phyloP scores from a whole-genome alignment of 2,888 invertebrate genomes.

The Cosmia pyralina region DNA sequence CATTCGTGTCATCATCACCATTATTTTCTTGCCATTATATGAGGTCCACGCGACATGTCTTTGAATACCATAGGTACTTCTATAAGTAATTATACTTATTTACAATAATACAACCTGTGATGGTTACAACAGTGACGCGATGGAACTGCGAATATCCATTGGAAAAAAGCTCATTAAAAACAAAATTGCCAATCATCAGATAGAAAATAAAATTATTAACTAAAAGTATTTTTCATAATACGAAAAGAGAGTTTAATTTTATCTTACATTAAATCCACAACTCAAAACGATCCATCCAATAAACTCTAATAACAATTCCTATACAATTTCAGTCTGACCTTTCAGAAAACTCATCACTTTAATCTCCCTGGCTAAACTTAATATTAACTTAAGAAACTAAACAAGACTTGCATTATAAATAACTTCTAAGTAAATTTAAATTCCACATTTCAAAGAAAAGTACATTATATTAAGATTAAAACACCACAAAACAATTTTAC shows the following conservation, averaged over 20 bases:
- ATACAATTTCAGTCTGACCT: constrained; percentile 1
- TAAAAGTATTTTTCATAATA: constrained; percentile 6
- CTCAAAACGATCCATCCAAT: constrained; percentile 22
- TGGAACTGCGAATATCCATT: too few species aligned
- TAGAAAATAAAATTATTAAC: not conserved
- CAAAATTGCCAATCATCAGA: constrained; percentile 2
- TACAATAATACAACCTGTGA: not conserved
- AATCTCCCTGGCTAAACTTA: constrained; percentile 10
- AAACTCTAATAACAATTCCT: not conserved
- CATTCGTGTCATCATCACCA: too few species aligned
- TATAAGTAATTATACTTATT: too few species aligned
- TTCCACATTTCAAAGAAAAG: constrained; percentile 48
- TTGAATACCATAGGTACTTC: too few species aligned
- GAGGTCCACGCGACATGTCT: too few species aligned
- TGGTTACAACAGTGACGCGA: too few species aligned
- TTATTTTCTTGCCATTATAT: too few species aligned
- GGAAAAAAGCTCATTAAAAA: not conserved
- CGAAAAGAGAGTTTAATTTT: not conserved
- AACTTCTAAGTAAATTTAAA: constrained; percentile 33
- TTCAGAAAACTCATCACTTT: constrained; percentile 24
- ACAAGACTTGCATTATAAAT: constrained; percentile 23
- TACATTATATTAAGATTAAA: constrained; percentile 51
- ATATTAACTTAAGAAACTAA: constrained; percentile 15
- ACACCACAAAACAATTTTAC: constrained; percentile 42
- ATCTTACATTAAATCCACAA: constrained; percentile 15